Evolutionary conservation across 2,797 vertebrate species (phyloP), one percentile per base, ranked within the genome.

Genomic region (Micromesistius poutassou): DNA sequence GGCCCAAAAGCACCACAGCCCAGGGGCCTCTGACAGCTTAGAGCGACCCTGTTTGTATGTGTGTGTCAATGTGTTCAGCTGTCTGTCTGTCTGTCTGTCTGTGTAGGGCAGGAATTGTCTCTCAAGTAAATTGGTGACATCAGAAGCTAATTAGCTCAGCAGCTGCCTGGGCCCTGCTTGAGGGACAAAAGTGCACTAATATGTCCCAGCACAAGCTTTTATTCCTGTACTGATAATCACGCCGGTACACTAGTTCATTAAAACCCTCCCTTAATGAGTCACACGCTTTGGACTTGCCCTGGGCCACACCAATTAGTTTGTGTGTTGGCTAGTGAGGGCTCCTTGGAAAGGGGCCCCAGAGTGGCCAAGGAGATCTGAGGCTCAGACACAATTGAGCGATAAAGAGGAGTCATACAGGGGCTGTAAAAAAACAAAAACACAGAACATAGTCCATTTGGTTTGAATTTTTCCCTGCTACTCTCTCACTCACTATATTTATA

Each of bases 231-330:
- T 84, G 78, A 75, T 89, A 84, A 90, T 90, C 86, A 86, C 75
- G 78, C 81, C 80, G 0, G 75, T 81, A 82, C 81, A 86, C 83
- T 75, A 79, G 80, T 90, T 89, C 82, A 85, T 91, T 91, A 90
- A 88, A 85, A 81, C 79, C 79, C 74, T 62, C 82, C 82, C 81
- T 85, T 90, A 91, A 91, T 90, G 89, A 89, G 81, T 84, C 80
- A 77, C 77, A 75, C 70, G 35, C 77, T 76, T 31, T 71, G 80
- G 74, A 79, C 78, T 75, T 71, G 77, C 82, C 81, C 86, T 83
- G 76, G 28, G 82, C 79, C 84, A 79, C 83, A 83, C 82, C 89
- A 90, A 91, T 91, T 90, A 88, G 77, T 85, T 81, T 85, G 30
- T 83, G 81, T 83, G 86, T 88, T 82, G 81, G 77, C 79, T 78